Conservation (phyloP, 2,888 invertebrate species). For the Endomychus coccineus region DNA sequence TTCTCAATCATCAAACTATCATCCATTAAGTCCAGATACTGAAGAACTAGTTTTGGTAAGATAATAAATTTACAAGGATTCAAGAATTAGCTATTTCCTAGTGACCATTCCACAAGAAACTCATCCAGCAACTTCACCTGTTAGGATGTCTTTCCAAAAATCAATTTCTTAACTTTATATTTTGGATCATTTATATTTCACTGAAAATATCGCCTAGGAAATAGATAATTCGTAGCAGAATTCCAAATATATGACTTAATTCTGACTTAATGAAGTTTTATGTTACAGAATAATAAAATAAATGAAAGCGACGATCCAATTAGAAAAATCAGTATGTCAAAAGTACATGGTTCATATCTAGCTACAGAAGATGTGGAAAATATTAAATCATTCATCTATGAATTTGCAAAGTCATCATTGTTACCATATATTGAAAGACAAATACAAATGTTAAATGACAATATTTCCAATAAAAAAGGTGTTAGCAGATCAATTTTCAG, state of each 20-base stretch:
- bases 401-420: conserved; percentile 78
- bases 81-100: no score
- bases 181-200: no score
- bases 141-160: no score
- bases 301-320: conserved; percentile 25
- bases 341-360: conserved; percentile 68
- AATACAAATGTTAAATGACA: conserved; percentile 70
- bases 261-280: no score
- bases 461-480: conserved; percentile 80
- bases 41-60: conserved; percentile 41
- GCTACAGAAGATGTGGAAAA: conserved; percentile 78
- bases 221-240: no score
- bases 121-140: no score
- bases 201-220: no score
- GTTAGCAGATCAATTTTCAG: conserved; percentile 88
- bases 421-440: conserved; percentile 89
- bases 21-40: conserved; percentile 69
- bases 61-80: conserved; percentile 4
- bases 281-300: conserved; percentile 26
- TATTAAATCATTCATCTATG: conserved; percentile 74
- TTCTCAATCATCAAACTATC: conserved; percentile 42
- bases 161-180: no score
- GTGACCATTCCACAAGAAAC: no score
- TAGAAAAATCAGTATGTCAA: conserved; percentile 26
- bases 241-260: no score